Evolutionary conservation across 1,140 invertebrate genomes (phyloP).

Genomic region (Belonocnema kinseyi): DNA sequence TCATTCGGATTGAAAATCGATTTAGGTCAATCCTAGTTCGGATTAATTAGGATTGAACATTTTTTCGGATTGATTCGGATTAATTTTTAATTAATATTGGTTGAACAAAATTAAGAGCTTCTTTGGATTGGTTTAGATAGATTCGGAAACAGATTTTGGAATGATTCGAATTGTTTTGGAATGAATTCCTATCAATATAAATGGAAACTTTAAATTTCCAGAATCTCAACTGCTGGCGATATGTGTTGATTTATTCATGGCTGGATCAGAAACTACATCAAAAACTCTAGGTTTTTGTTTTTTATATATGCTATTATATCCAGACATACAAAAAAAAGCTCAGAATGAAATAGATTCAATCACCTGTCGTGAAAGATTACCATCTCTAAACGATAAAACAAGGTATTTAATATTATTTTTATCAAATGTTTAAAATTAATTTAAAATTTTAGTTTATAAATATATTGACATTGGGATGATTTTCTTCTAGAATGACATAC

Average conservation of each 20-base stretch:
- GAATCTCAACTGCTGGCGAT: constrained; percentile 85
- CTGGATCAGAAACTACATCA: constrained; percentile 88
- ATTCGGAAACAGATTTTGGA: too few relatives aligned
- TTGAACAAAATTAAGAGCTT: too few relatives aligned
- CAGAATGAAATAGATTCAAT: constrained; percentile 88
- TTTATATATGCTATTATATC: constrained; percentile 85
- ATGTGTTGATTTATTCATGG: constrained; percentile 89
- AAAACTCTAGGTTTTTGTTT: constrained; percentile 87
- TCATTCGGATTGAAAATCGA: too few relatives aligned
- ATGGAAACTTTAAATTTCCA: constrained; percentile 45
- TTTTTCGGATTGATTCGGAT: too few relatives aligned
- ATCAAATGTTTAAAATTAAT: constrained; percentile 26
- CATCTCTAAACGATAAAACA: constrained; percentile 82
- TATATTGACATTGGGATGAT: constrained; percentile 40
- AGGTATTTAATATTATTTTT: constrained; percentile 74
- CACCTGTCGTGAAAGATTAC: constrained; percentile 81
- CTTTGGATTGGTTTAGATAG: too few relatives aligned
- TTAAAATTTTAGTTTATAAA: constrained; percentile 18
- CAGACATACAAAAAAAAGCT: constrained; percentile 86
- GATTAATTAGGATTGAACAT: too few relatives aligned
- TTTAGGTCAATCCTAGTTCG: too few relatives aligned
- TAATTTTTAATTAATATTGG: too few relatives aligned
- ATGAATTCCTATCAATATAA: background rate
- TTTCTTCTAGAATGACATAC: constrained; percentile 84
- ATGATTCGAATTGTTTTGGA: too few relatives aligned